Evolutionary conservation across 92 coral and sea anemone species (phyloP).

Genomic region (Palythoa grandiflora): DNA sequence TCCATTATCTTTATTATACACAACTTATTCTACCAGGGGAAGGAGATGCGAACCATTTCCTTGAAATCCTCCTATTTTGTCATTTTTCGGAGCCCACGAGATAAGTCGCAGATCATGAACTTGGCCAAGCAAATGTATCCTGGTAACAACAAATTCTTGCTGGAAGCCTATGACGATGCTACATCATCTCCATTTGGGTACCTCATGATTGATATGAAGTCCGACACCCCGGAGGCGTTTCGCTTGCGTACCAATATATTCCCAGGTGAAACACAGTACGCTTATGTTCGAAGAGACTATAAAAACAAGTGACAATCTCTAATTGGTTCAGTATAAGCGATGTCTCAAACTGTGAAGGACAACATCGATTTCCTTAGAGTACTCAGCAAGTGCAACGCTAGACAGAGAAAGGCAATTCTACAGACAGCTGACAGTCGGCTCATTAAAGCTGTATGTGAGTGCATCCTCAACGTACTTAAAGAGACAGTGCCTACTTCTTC

Average conservation of each 20-base stretch:
- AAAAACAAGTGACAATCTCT: not conserved
- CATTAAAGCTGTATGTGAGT: constrained; percentile 1
- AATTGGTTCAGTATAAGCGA: not conserved
- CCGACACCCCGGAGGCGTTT: constrained; percentile 53
- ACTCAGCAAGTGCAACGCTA: constrained; percentile 27
- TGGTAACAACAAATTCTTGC: constrained; percentile 25
- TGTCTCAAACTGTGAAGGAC: constrained; percentile 14
- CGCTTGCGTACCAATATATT: not conserved
- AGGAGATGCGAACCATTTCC: not conserved
- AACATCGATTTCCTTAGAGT: constrained; percentile 6
- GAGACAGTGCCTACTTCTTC: not conserved
- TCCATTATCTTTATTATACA: not conserved
- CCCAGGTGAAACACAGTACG: not conserved
- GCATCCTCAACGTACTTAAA: constrained; percentile 4
- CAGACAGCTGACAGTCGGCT: not conserved
- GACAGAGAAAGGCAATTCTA: constrained; percentile 7
- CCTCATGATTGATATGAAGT: constrained; percentile 59
- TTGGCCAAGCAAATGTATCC: constrained; percentile 57
- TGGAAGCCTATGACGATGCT: constrained; percentile 59
- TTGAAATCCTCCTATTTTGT: not conserved
- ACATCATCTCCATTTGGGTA: constrained; percentile 53
- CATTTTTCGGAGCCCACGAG: constrained; percentile 53
- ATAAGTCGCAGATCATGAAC: constrained; percentile 56
- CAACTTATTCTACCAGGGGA: not conserved
- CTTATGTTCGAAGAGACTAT: not conserved